Base-by-base conservation (phyloP, 2,888 invertebrate genomes). In the Allacma fusca region DNA sequence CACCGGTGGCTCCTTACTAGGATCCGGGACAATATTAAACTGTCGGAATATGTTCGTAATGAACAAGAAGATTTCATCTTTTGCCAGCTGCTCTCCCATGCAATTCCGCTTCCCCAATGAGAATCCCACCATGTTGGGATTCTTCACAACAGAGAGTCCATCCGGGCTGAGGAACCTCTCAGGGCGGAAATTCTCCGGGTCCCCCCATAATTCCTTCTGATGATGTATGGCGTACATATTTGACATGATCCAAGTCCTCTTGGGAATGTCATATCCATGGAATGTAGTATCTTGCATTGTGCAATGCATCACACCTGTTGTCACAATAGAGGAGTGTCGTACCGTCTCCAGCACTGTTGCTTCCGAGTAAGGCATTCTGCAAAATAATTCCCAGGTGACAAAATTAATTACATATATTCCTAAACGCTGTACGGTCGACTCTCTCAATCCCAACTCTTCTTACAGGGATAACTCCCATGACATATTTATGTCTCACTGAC, bases 41-140 rank as follows among this genome's bases (percentile, higher is more conserved):
- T 26, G 29, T 12, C 70, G 67, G 34, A 78, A 75, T 13, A 79
- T 59, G 21, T 78, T 75, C 0, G 78, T 62, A 7, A 74, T 19
- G 29, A 78, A 79, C 1, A 79, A 44, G 57, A 77, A 79, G 19
- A 78, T 40, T 68, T 78, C 78, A 50, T 74, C 65, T 24, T 77
- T 74, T 2, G 71, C 79, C n/a, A 79, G 21, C 1, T 23, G 16
- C 40, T 79, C 78, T 24, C 79, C 79, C 5, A 73, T n/a, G 29
- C 77, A 79, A 16, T 23, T 57, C 28, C 72, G 23, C 50, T 71
- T 72, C 16, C 79, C 78, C 0, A 24, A 29, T 2, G 72, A 67
- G 26, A 79, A 79, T 16, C 76, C 40, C 16, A 76, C 70, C 7
- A 79, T 28, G 13, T 62, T 29, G 1, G 59, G 44, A n/a, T 59